Evolutionary conservation across 2,888 invertebrate species (phyloP), one percentile per base, ranked within the genome.

Genomic region (Germaria angustata): DNA sequence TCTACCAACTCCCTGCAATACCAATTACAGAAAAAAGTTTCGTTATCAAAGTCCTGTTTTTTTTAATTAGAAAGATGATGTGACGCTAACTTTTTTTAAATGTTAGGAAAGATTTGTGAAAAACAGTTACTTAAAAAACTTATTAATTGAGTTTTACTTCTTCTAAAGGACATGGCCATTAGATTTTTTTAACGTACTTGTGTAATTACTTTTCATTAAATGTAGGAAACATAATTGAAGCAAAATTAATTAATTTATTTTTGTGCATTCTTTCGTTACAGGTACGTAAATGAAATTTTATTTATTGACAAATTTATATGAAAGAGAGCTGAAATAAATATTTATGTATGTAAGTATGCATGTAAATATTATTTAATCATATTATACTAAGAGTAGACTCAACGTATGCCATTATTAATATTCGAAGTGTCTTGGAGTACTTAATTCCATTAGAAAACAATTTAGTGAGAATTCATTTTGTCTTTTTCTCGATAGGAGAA

Each of bases 11-110:
- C n/a, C 28, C 28, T 20, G 13, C 36, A 51, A 49, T 65, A 66
- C 46, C 55, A 75, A 65, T 75, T 44, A 75, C 36, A 28, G 15
- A 24, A 8, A 51, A 51, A 78, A 63, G 53, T 77, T 68, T 69
- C 46, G 41, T 34, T 59, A 61, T 69, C 51, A 77, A 77, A 49
- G 57, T 53, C 39, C 53, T 22, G n/a, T 24, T 59, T 41, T 44
- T 22, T 68, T 13, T 22, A 46, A 22, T 0, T 24, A 28, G 13
- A n/a, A 24, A 49, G 17, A 63, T 34, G 28, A 71, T 20, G 41
- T 51, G 61, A 61, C 59, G 28, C 36, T 13, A 15, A 7, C 2
- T 46, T 39, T 66, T 66, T 65, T 36, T n/a, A 65, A 75, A 46
- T 57, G 22, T 57, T 34, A 2, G 44, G 6, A 55, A 39, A 41